Conservation (phyloP, 2,888 invertebrate genomes). For the Drosophila stalkeri region DNA sequence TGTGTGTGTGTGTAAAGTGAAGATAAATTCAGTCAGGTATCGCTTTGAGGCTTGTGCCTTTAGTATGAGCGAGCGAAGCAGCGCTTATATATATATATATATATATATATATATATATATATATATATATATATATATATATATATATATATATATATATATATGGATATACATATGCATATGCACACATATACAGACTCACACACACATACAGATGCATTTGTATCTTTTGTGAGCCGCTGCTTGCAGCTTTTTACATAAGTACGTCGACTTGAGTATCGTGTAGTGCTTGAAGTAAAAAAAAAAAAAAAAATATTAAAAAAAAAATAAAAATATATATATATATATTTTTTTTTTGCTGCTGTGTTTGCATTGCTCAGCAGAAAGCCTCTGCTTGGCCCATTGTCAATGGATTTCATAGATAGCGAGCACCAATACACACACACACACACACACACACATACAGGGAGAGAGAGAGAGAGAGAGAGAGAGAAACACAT, state of each 20-base stretch:
- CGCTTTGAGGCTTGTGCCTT: conserved; percentile 35
- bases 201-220: conserved; percentile 39
- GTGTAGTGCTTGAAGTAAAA: conserved; percentile 26
- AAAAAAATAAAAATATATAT: background rate
- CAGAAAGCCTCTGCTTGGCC: conserved; percentile 58
- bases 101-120: no score
- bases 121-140: conserved; percentile 10
- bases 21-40: conserved; percentile 72
- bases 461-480: background rate
- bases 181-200: background rate
- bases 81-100: no score
- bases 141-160: background rate
- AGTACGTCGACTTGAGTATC: conserved; percentile 40
- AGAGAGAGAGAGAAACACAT: background rate
- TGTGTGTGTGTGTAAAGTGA: conserved; percentile 26
- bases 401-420: conserved; percentile 73
- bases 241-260: conserved; percentile 43
- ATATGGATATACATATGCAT: background rate
- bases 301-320: conserved; percentile 7
- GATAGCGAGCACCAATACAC: conserved; percentile 54
- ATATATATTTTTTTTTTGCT: conserved; percentile 4
- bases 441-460: background rate
- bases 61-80: conserved; percentile 47
- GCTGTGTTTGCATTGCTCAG: conserved; percentile 56
- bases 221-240: conserved; percentile 70